These are phyloP conservation scores for Drosophila anomalata DNA, from an alignment of 2,888 invertebrate genomes.

Conservation along the genomic window DNA sequence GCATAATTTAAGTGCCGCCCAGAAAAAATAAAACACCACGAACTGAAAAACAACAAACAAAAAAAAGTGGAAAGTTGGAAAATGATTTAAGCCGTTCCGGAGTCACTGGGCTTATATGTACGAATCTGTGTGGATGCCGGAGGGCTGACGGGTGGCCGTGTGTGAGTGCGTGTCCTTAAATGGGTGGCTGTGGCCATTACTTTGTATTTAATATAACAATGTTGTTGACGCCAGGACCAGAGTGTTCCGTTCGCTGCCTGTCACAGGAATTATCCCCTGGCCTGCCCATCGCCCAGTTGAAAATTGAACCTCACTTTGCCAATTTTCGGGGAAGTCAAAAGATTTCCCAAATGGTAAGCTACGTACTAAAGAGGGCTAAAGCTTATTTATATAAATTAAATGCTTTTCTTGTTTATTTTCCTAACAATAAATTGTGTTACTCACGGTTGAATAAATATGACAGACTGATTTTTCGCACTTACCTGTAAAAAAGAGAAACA, in stretches of 20 bases:
- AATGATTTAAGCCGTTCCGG: constrained; percentile 50
- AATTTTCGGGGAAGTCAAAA: not conserved
- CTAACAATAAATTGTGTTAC: constrained; percentile 17
- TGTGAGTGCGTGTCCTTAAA: not conserved
- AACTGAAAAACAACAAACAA: constrained; percentile 1
- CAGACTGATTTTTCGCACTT: constrained; percentile 48
- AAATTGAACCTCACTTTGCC: constrained; percentile 22
- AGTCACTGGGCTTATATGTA: constrained; percentile 16
- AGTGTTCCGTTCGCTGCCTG: constrained; percentile 24
- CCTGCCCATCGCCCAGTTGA: constrained; percentile 35
- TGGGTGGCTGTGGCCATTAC: constrained; percentile 40
- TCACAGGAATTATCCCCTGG: constrained; percentile 52
- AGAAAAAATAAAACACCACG: constrained; percentile 9
- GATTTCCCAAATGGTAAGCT: not conserved
- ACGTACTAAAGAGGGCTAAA: not conserved
- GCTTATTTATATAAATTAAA: constrained; percentile 10
- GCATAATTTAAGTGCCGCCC: constrained; percentile 49
- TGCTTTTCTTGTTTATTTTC: constrained; percentile 20
- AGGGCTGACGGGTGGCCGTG: not conserved
- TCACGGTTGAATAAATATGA: constrained; percentile 17
- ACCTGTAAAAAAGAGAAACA: constrained; percentile 61
- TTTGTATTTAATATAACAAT: constrained; percentile 68
- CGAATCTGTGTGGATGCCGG: constrained; percentile 3
- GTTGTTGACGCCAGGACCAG: constrained; percentile 46
- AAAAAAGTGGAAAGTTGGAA: constrained; percentile 25